Conservation (phyloP, 2,797 vertebrate species). For the Scolopax rusticola region DNA sequence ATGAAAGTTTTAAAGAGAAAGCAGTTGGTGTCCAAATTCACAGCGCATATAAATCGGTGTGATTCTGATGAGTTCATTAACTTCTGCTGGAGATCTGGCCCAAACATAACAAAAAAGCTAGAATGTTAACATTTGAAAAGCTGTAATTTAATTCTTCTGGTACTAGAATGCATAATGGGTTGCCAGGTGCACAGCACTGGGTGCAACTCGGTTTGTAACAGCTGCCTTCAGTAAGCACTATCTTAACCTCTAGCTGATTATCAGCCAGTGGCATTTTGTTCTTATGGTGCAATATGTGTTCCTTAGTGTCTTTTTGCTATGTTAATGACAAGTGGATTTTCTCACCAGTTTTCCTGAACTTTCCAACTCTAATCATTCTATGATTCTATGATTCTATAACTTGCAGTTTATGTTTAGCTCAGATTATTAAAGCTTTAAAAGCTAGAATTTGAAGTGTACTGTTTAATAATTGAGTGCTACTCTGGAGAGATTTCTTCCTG, state of each 20-base stretch:
- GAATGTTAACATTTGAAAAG: not conserved
- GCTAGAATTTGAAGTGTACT: not conserved
- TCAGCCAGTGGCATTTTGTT: not conserved
- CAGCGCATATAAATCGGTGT: not conserved
- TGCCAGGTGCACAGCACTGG: rapidly evolving
- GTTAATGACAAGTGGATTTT: not conserved
- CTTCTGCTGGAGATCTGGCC: not conserved
- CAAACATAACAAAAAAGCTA: not conserved
- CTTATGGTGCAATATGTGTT: not conserved
- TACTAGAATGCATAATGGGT: not conserved
- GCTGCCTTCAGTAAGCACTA: not conserved
- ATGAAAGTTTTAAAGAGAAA: not conserved
- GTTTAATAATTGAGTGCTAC: not conserved
- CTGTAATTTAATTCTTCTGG: not conserved
- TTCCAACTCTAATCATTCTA: not conserved
- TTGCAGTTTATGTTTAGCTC: not conserved
- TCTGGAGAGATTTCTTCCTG: not conserved
- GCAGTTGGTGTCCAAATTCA: not conserved
- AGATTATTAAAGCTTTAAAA: not conserved
- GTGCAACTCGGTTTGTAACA: not conserved
- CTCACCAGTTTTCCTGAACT: not conserved
- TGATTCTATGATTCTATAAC: not conserved
- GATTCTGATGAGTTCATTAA: not conserved
- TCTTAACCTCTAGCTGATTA: not conserved
- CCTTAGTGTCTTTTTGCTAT: not conserved